A percentile compares a stretch with the other conserved stretches of the same genome.
Conservation (phyloP, 2,113 vertebrate species). For the Pan paniscus region DNA sequence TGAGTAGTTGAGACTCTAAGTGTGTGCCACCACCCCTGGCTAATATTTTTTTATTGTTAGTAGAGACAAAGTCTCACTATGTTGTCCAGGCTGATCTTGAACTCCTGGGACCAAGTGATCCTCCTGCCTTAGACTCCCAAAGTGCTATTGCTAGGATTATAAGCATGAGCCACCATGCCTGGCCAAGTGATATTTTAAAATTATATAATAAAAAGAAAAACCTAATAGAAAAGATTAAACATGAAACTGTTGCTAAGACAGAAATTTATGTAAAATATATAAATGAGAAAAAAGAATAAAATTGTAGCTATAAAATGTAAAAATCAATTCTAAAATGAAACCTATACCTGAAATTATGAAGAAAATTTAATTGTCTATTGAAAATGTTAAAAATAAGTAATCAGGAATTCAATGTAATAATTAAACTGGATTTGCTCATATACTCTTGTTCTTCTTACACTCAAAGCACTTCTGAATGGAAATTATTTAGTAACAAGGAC, state of each 20-base stretch:
- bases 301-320: neutral
- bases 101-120: too few relatives aligned
- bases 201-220: constrained; percentile 38
- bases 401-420: neutral
- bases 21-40: too few relatives aligned
- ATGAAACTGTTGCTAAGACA: neutral
- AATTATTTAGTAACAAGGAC: constrained; percentile 35
- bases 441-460: neutral
- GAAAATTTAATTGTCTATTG: neutral
- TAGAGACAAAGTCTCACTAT: too few relatives aligned
- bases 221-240: neutral
- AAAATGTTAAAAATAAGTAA: neutral
- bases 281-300: constrained; percentile 24
- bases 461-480: neutral
- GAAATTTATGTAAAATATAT: constrained; percentile 28
- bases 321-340: constrained; percentile 53
- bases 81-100: too few relatives aligned
- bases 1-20: too few relatives aligned
- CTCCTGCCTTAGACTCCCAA: too few relatives aligned
- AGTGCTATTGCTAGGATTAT: too few relatives aligned
- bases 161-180: too few relatives aligned
- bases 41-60: too few relatives aligned
- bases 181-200: neutral
- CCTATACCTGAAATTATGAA: constrained; percentile 19
- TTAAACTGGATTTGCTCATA: neutral